These are phyloP conservation scores for Saccostrea cuccullata DNA, from an alignment of 1,140 invertebrate genomes.

Conservation along the genomic window DNA sequence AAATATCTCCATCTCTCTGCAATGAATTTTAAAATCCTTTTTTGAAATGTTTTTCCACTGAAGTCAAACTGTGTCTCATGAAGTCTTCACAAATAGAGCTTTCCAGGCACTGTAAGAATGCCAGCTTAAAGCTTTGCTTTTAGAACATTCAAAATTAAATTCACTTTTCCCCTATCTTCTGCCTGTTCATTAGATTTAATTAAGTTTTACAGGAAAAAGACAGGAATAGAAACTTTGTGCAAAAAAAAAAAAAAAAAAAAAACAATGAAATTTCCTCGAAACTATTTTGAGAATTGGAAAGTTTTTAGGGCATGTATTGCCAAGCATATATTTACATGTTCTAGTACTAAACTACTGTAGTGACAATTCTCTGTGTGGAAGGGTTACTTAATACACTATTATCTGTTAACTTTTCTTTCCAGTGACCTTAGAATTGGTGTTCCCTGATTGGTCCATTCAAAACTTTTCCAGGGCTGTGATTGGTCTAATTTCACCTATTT, in stretches of 20 bases:
- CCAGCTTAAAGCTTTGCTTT: conserved; percentile 36
- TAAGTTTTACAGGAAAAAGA: conserved; percentile 10
- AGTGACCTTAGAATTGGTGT: conserved; percentile 45
- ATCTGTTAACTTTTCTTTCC: conserved; percentile 37
- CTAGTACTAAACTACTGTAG: conserved; percentile 33
- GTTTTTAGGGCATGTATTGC: conserved; percentile 21
- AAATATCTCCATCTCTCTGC: conserved; percentile 30
- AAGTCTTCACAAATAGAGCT: conserved; percentile 12
- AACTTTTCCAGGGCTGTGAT: conserved; percentile 30
- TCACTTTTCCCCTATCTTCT: conserved; percentile 17
- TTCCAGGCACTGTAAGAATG: conserved; percentile 22
- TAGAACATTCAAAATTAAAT: conserved; percentile 9
- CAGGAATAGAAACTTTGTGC: not conserved
- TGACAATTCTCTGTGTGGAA: conserved; percentile 20
- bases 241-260: not conserved
- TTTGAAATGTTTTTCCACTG: conserved; percentile 2
- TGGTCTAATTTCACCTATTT: conserved; percentile 42
- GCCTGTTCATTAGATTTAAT: conserved; percentile 25
- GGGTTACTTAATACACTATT: conserved; percentile 30
- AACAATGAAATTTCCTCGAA: not conserved
- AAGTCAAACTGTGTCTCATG: not conserved
- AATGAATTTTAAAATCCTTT: conserved; percentile 9
- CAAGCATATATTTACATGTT: conserved; percentile 37
- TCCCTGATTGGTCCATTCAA: conserved; percentile 34
- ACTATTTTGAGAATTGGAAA: not conserved